Evolutionary conservation across 92 coral and sea anemone species (phyloP).

Genomic region (Palythoa grandis): DNA sequence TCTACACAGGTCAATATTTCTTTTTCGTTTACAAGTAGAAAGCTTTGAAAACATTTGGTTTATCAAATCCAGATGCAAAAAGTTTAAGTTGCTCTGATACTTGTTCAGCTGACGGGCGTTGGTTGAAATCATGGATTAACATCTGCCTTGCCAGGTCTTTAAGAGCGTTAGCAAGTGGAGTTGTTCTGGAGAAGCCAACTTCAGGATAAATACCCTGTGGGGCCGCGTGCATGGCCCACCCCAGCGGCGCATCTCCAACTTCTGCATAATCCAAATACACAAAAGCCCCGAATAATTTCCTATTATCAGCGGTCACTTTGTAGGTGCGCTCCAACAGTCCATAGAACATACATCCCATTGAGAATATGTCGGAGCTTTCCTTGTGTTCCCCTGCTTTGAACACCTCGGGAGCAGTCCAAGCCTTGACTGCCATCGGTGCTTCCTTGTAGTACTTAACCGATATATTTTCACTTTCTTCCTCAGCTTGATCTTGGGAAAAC

Average conservation of each 20-base stretch:
- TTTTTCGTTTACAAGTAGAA: constrained; percentile 24
- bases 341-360: constrained; percentile 76
- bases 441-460: constrained; percentile 52
- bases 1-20: not conserved
- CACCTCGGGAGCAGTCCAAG: constrained; percentile 87
- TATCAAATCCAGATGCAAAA: constrained; percentile 39
- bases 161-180: constrained; percentile 44
- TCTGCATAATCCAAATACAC: constrained; percentile 48
- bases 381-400: constrained; percentile 50
- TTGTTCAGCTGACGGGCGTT: constrained; percentile 62
- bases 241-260: constrained; percentile 44
- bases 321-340: constrained; percentile 81
- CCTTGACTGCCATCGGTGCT: constrained; percentile 41
- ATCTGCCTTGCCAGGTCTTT: constrained; percentile 53
- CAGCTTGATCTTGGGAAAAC: constrained; percentile 38
- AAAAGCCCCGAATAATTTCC: constrained; percentile 80
- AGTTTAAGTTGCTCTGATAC: constrained; percentile 26
- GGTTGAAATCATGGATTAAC: constrained; percentile 27
- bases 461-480: constrained; percentile 20
- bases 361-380: constrained; percentile 79
- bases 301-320: constrained; percentile 43
- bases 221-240: constrained; percentile 51
- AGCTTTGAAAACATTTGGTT: constrained; percentile 38
- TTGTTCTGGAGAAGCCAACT: constrained; percentile 38
- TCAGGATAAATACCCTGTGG: constrained; percentile 45